Base-by-base conservation (phyloP, 2,113 vertebrate genomes). In the Ictalurus furcatus region DNA sequence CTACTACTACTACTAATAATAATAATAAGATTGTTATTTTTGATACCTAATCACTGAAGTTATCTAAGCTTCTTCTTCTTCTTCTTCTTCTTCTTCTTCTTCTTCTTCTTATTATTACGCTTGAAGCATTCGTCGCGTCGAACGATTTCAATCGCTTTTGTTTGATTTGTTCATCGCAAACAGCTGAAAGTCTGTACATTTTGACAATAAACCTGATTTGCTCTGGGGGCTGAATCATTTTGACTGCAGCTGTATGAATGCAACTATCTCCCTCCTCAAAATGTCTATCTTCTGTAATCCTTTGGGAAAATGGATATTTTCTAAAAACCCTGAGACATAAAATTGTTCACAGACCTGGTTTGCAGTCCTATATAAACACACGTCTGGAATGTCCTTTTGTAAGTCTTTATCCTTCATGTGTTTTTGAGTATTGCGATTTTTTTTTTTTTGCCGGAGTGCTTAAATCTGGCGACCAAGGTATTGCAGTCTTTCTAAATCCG, bases 401-500 rank as follows among this genome's bases (percentile, higher is more conserved):
- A 14, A 73, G 23, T 23, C 2, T 69, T 82, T 40, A 76, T 76
- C 40, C 40, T 44, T 44, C 21, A 12, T 6, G 40, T 76, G 21
- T 21, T 2, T 40, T 48, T 48, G 11, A 25, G 11, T 48, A 76
- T 14, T 76, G 73, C 73, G 13, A 2, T 44, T 6, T 44, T 14
- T 30, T 4, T 69, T 44, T 48, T 48, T 48, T 48, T 14, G 3
- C 30, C 19, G 7, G 30, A 59, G 63, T 5, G 80, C 65, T 74
- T 30, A 61, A 88, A 59, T 16, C 40, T 30, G 23, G 19, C 1
- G 11, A 5, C 56, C 6, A 23, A 23, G 81, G 69, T 78, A 76
- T 63, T 84, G 37, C 82, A 63, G 40, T 59, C 52, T 48, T 58
- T n/a, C 81, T 76, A 78, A 85, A 88, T 74, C 87, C 71, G 7